Conservation (phyloP, 2,113 vertebrate species). For the Mungos mungo region DNA sequence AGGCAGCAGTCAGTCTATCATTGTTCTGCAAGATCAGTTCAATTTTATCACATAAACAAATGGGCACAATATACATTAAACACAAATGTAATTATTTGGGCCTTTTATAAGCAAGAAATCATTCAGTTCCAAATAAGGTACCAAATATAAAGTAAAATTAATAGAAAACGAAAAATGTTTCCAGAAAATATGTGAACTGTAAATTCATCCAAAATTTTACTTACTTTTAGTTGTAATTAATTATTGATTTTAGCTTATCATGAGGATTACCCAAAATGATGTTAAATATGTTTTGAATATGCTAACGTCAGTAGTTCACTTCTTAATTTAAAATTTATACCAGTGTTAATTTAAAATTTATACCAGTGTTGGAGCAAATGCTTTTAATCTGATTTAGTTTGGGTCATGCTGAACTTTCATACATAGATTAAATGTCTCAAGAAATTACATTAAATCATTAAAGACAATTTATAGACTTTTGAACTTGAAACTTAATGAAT, state of each 20-base stretch:
- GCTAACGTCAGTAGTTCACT: neutral
- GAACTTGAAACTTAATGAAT: slow-evolving; percentile 12
- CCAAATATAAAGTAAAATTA: slow-evolving; percentile 26
- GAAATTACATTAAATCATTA: slow-evolving; percentile 40
- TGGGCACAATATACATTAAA: slow-evolving; percentile 13
- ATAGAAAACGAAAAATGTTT: slow-evolving; percentile 15
- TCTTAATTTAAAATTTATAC: slow-evolving; percentile 54
- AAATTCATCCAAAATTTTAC: slow-evolving; percentile 39
- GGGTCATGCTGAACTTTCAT: slow-evolving; percentile 47
- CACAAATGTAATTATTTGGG: neutral
- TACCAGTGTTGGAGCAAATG: neutral
- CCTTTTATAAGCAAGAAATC: slow-evolving; percentile 28
- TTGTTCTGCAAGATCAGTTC: neutral
- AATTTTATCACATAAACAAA: slow-evolving; percentile 8
- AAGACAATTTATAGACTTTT: slow-evolving; percentile 15
- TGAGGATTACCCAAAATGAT: slow-evolving; percentile 60
- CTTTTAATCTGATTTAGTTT: slow-evolving; percentile 42
- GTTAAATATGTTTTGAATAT: slow-evolving; percentile 52
- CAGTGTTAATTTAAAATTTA: slow-evolving; percentile 51
- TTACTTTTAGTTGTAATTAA: slow-evolving; percentile 52
- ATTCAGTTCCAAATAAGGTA: slow-evolving; percentile 31
- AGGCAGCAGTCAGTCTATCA: neutral
- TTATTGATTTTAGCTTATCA: slow-evolving; percentile 17
- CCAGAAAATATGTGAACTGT: neutral
- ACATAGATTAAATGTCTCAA: neutral